These are phyloP conservation scores for Brachypterus glaber DNA, from an alignment of 2,888 invertebrate genomes.

Conservation along the genomic window DNA sequence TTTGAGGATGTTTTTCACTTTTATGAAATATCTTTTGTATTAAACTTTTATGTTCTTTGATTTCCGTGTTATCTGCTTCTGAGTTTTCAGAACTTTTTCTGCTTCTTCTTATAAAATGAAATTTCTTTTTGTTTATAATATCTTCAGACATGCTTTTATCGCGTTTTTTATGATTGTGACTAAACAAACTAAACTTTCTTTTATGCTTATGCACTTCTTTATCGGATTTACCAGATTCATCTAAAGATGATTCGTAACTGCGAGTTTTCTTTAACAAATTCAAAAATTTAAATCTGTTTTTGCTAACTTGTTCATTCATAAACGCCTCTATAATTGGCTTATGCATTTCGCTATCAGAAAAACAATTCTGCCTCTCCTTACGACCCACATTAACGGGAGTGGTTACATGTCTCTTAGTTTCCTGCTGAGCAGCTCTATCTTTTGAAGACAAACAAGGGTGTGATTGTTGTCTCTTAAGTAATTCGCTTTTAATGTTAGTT, in stretches of 20 bases:
- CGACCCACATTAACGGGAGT: background rate
- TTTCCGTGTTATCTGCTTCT: conserved; percentile 13
- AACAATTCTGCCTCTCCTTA: conserved; percentile 16
- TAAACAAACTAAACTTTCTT: conserved; percentile 17
- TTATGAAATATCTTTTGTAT: conserved; percentile 21
- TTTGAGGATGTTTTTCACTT: conserved; percentile 13
- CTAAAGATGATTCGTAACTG: conserved; percentile 14
- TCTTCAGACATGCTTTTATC: conserved; percentile 12
- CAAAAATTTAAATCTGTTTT: conserved; percentile 23
- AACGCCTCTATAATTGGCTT: conserved; percentile 20
- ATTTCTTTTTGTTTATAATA: conserved; percentile 10
- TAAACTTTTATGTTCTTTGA: conserved; percentile 19
- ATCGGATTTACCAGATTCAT: too few relatives aligned
- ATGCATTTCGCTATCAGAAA: conserved; percentile 26
- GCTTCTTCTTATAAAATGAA: conserved; percentile 11
- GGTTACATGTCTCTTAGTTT: background rate
- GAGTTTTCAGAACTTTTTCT: conserved; percentile 7
- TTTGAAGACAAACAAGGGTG: conserved; percentile 19
- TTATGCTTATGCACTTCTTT: conserved; percentile 15
- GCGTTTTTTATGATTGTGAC: conserved; percentile 16
- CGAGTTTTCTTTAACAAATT: conserved; percentile 11
- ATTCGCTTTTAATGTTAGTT: conserved; percentile 17
- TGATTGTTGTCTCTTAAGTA: conserved; percentile 19
- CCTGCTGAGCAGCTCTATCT: background rate
- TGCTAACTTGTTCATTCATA: conserved; percentile 17